A percentile compares a stretch with the other conserved stretches of the same genome.
Conservation (phyloP, 23 tunicate species). For the Trididemnum clinides region DNA sequence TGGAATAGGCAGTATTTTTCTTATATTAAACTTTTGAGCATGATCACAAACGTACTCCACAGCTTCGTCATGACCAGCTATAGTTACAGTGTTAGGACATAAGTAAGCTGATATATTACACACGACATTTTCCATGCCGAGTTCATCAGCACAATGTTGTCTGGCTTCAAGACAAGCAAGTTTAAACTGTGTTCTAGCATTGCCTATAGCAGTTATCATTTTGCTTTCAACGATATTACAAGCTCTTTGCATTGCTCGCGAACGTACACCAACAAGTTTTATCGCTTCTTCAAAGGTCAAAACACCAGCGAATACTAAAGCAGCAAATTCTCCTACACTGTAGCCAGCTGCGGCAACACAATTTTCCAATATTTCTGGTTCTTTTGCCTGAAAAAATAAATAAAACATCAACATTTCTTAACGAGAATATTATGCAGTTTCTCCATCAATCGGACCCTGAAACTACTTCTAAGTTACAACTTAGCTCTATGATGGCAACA, state of each 20-base stretch:
- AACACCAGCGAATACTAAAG: constrained; percentile 78
- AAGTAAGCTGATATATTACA: constrained; percentile 72
- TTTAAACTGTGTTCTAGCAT: constrained; percentile 57
- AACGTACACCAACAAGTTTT: constrained; percentile 47
- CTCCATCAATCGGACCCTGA: too few relatives aligned
- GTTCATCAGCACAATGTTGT: constrained; percentile 40
- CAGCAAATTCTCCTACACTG: constrained; percentile 91
- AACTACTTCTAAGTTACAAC: too few relatives aligned
- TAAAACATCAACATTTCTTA: too few relatives aligned
- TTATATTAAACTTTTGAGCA: constrained; percentile 15
- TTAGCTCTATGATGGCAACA: too few relatives aligned
- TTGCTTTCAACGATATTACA: constrained; percentile 26
- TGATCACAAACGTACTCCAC: constrained; percentile 45
- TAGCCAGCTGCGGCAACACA: constrained; percentile 75
- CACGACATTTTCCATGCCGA: constrained; percentile 45
- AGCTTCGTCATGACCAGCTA: constrained; percentile 76
- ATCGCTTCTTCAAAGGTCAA: constrained; percentile 82
- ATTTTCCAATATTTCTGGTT: constrained; percentile 65
- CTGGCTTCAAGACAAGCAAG: constrained; percentile 67
- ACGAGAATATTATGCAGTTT: too few relatives aligned
- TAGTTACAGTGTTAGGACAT: constrained; percentile 64
- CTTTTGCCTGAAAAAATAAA: constrained; percentile 41
- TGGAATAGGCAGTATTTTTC: constrained; percentile 46
- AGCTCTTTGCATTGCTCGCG: constrained; percentile 79
- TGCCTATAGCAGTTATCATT: constrained; percentile 74